Evolutionary conservation across 2,113 vertebrate species (phyloP), one percentile per base, ranked within the genome.

Genomic region (Gymnarchus niloticus): DNA sequence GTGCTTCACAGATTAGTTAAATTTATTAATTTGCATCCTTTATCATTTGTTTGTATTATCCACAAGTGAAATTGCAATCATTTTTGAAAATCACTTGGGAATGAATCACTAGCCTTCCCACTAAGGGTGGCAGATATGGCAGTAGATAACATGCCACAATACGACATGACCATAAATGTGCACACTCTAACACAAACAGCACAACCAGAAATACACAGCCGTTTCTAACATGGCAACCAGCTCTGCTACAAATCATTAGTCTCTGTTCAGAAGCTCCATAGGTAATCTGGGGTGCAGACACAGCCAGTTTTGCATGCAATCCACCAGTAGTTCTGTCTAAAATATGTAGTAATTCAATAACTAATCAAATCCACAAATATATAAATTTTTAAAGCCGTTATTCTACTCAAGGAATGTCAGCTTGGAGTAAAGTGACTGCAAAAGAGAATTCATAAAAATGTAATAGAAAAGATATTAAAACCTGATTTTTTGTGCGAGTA

Each of bases 11-110:
- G 48, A 59, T 56, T 19, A 37, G 37, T 48, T 9, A 76, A 77
- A 76, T n/a, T 52, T 86, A 69, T 83, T 82, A 69, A 82, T 65
- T 54, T 83, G 80, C 57, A n/a, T 86, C 19, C 10, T 69, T 69
- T 48, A 83, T 83, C 56, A 82, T 86, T 86, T 69, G 19, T 81
- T 57, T 86, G 46, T 61, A 52, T 61, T 44, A 28, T 65, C 56
- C 61, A 28, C 44, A 46, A 21, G 56, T 41, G 28, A 81, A 59
- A 82, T 49, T 46, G 23, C 73, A 78, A 25, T 78, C 84, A 57
- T 77, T 56, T 54, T 56, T 69, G 73, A 85, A 85, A 78, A 85
- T 85, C 44, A 19, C 21, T 19, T 21, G 69, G 23, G 49, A 78
- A 37, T 44, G 14, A 21, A 12, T n/a, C 84, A 37, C 17, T 12